Evolutionary conservation across 2,797 vertebrate genomes (phyloP), one percentile per base, ranked within the genome.

Genomic region (Selene dorsalis): DNA sequence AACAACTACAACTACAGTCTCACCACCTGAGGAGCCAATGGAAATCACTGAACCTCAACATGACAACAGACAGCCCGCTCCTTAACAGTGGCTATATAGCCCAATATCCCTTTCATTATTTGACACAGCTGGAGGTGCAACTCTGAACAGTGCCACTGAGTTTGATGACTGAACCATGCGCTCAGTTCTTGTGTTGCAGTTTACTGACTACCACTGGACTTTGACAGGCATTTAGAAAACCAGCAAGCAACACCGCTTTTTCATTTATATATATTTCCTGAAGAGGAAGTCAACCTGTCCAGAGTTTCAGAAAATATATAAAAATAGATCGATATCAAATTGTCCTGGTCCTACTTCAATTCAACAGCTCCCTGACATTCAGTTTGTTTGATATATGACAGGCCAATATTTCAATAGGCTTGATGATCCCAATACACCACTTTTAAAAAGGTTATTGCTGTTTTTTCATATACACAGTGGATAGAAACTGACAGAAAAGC

Each of bases 401-500:
- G 87, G 88, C 75, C 84, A 82, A 90, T 88, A 90, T 90, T 91
- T 87, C 80, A 89, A 87, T 86, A 92, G 82, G 75, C 86, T 91
- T 83, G 86, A 91, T 88, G 85, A 92, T 89, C 87, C 89, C 85
- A 90, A 89, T 90, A 91, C 83, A 89, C 87, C 87, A 75, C 86
- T 91, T 86, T 84, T 88, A 93, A 91, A 94, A 94, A 94, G 82
- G 91, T 95, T 96, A 96, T 96, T 96, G 95, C 95, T 95, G 92
- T 85, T 63, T 75, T 73, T 92, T 83, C 80, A 90, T 88, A 92
- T 91, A 95, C 94, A 95, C 94, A 95, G 94, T 95, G 93, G 94
- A 94, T 91, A 95, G 89, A 93, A 90, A 91, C 88, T 93, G 91
- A 93, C 92, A 88, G 85, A 93, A 92, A 95, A 94, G 82, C 91